phyloP scores from a whole-genome alignment of 2,113 vertebrate species.

The Otus sunia region DNA sequence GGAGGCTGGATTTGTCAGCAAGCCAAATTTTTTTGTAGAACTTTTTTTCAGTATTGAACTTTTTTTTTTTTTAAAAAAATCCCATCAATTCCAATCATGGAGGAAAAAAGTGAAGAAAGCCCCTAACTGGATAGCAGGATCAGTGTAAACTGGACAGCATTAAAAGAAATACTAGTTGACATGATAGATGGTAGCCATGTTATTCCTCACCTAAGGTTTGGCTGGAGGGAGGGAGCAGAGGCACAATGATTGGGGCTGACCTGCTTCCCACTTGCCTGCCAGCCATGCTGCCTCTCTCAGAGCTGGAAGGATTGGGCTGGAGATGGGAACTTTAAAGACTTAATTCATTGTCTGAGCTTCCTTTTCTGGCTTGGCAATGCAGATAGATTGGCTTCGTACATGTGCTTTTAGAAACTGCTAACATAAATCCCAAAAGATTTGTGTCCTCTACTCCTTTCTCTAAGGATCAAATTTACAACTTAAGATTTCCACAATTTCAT shows the following conservation, averaged over 20 bases:
- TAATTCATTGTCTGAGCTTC: not conserved
- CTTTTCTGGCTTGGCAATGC: not conserved
- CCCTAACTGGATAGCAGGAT: not conserved
- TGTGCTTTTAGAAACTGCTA: not conserved
- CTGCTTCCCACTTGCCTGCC: not conserved
- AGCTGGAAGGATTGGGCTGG: not conserved
- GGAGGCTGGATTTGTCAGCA: not conserved
- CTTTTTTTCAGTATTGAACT: too few relatives aligned
- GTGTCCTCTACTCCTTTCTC: not conserved
- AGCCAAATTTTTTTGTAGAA: not conserved
- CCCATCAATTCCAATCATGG: not conserved
- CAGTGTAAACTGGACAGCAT: not conserved
- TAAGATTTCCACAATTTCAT: not conserved
- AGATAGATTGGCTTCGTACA: not conserved
- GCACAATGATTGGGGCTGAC: rapidly evolving
- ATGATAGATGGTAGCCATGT: not conserved
- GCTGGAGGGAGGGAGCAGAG: not conserved
- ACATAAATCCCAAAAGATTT: not conserved
- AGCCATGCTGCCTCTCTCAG: not conserved
- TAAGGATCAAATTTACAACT: not conserved
- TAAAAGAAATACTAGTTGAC: not conserved
- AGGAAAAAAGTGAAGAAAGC: not conserved
- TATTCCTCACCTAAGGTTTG: not conserved
- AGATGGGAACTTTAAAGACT: not conserved
- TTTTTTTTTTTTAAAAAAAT: not conserved